Conservation (phyloP, 2,888 invertebrate species). For the Ophioninae sp. region DNA sequence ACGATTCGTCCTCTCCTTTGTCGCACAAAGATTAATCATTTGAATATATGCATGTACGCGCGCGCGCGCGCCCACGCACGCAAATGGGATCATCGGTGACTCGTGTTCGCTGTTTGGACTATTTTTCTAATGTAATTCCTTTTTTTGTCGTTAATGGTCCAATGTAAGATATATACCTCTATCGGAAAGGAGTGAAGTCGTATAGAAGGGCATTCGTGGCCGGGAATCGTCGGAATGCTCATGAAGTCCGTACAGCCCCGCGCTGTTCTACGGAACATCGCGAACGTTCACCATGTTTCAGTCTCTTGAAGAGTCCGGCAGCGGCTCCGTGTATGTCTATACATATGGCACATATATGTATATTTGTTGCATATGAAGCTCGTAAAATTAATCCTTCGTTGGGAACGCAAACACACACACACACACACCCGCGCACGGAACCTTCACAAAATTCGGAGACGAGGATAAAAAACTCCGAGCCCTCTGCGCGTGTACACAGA, state of each 20-base stretch:
- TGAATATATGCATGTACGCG: conserved; percentile 9
- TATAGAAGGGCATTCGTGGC: conserved; percentile 63
- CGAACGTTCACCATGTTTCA: conserved; percentile 72
- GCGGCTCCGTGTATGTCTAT: conserved; percentile 25
- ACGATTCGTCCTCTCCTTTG: conserved; percentile 14
- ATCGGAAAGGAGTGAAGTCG: conserved; percentile 66
- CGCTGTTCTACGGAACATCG: conserved; percentile 71
- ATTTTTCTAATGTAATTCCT: conserved; percentile 7
- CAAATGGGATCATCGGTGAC: conserved; percentile 16
- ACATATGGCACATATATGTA: conserved; percentile 27
- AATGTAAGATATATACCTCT: conserved; percentile 63
- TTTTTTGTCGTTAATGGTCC: conserved; percentile 32
- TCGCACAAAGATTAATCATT: conserved; percentile 35
- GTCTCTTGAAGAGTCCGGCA: conserved; percentile 43
- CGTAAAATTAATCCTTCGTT: conserved; percentile 42
- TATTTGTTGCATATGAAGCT: conserved; percentile 32
- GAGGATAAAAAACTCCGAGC: conserved; percentile 29
- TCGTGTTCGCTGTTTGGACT: conserved; percentile 14
- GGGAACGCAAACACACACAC: conserved; percentile 24
- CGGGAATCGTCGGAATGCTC: conserved; percentile 67
- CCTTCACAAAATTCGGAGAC: conserved; percentile 26
- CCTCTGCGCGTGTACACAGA: conserved; percentile 10
- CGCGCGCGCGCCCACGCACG: conserved; percentile 12
- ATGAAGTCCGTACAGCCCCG: conserved; percentile 63
- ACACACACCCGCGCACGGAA: neutral